Evolutionary conservation across 2,888 invertebrate genomes (phyloP).

Genomic region (Calephelis perditalis): DNA sequence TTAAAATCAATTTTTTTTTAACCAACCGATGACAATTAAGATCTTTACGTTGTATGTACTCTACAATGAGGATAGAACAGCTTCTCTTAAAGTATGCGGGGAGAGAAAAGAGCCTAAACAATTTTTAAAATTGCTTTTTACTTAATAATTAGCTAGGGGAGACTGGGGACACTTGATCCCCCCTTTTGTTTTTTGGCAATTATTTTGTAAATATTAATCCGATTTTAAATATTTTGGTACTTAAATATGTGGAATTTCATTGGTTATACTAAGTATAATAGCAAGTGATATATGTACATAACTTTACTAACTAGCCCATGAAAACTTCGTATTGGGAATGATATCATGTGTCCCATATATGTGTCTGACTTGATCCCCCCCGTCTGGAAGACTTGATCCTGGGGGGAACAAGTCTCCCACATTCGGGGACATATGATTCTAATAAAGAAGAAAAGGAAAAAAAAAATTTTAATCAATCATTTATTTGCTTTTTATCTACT

Average conservation of each 20-base stretch:
- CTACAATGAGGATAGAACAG: too few relatives aligned
- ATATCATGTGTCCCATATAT: conserved; percentile 6
- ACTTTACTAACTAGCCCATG: conserved; percentile 6
- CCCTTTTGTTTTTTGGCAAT: conserved; percentile 20
- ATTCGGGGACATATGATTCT: conserved; percentile 6
- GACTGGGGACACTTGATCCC: too few relatives aligned
- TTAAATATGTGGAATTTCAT: conserved; percentile 6
- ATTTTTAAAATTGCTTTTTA: too few relatives aligned
- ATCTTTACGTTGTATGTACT: too few relatives aligned
- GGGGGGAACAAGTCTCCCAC: conserved; percentile 6
- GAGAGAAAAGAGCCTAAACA: too few relatives aligned
- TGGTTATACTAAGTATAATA: conserved; percentile 6
- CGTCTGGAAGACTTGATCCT: conserved; percentile 6
- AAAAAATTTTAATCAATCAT: not conserved
- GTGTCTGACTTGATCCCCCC: conserved; percentile 4
- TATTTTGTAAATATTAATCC: conserved; percentile 13
- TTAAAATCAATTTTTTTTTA: too few relatives aligned
- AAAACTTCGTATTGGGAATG: conserved; percentile 6
- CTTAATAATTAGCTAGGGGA: too few relatives aligned
- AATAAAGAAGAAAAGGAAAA: conserved; percentile 6
- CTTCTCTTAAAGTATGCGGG: too few relatives aligned
- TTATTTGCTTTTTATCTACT: too few relatives aligned
- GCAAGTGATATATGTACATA: conserved; percentile 5
- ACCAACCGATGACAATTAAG: too few relatives aligned
- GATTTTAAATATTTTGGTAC: conserved; percentile 11